phyloP scores from a whole-genome alignment of 2,797 vertebrate species.

The Cyprinodon diabolis region DNA sequence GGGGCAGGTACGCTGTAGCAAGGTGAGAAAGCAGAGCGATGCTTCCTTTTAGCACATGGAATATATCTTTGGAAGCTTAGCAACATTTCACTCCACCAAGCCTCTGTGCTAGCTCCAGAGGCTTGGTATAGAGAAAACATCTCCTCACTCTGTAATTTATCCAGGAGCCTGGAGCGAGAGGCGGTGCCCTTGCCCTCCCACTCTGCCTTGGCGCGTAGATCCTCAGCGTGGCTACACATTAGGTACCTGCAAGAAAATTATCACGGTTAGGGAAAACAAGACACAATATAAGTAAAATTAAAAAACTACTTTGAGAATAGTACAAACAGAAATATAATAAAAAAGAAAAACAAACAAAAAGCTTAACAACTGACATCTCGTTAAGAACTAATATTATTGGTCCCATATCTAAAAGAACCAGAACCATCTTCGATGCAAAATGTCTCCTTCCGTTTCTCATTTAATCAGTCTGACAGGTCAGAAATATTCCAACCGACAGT shows the following conservation, averaged over 20 bases:
- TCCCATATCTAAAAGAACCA: background rate
- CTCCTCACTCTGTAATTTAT: conserved; percentile 97
- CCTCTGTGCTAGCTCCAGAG: background rate
- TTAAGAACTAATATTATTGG: background rate
- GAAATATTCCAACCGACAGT: background rate
- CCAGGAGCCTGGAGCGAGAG: conserved; percentile 93
- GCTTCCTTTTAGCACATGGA: background rate
- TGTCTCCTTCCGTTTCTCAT: background rate
- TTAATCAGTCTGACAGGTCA: background rate
- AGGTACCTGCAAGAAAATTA: conserved; percentile 85
- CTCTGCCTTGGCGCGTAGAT: conserved; percentile 95
- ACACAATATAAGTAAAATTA: background rate
- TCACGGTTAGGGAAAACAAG: conserved; percentile 6
- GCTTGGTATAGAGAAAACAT: background rate
- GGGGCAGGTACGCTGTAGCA: conserved; percentile 91
- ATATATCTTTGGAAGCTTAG: background rate
- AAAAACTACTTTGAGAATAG: fast-evolving
- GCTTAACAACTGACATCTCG: background rate
- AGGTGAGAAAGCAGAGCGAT: background rate
- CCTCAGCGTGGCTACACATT: conserved; percentile 99
- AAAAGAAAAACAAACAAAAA: background rate
- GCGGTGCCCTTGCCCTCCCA: conserved; percentile 98
- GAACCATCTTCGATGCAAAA: background rate
- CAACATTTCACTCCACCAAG: too few species aligned
- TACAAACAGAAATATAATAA: background rate